These are phyloP conservation scores for Caiman crocodilus DNA, from an alignment of 2,797 vertebrate genomes.

Conservation along the genomic window DNA sequence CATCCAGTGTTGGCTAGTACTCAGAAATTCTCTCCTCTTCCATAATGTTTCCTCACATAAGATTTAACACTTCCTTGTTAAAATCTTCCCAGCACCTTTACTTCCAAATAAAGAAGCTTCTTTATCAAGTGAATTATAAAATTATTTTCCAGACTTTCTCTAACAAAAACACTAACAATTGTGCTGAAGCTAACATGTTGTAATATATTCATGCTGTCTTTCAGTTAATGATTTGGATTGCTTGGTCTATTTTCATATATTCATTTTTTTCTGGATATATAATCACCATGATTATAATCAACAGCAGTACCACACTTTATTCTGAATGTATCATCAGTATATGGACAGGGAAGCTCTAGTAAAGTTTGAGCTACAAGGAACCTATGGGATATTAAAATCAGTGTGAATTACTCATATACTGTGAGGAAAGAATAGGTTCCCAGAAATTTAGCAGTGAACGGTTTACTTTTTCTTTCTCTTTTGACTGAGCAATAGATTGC, in stretches of 20 bases:
- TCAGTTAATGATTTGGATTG: background rate
- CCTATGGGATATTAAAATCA: rapidly evolving
- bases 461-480: background rate
- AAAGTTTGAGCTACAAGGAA: background rate
- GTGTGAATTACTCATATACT: background rate
- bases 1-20: constrained; percentile 48
- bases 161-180: background rate
- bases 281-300: background rate
- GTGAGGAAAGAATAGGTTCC: background rate
- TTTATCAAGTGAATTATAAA: background rate
- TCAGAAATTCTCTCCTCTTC: constrained; percentile 26
- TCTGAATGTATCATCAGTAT: background rate
- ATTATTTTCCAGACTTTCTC: background rate
- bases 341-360: background rate
- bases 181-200: background rate
- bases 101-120: background rate
- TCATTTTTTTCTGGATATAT: background rate
- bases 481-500: background rate
- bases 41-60: constrained; percentile 19
- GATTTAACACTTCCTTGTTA: constrained; percentile 46
- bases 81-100: background rate
- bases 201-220: background rate
- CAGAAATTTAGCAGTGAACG: rapidly evolving
- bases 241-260: background rate
- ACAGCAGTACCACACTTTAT: background rate